These are phyloP conservation scores for Limnephilus rhombicus DNA, from an alignment of 2,888 invertebrate genomes.

Conservation along the genomic window DNA sequence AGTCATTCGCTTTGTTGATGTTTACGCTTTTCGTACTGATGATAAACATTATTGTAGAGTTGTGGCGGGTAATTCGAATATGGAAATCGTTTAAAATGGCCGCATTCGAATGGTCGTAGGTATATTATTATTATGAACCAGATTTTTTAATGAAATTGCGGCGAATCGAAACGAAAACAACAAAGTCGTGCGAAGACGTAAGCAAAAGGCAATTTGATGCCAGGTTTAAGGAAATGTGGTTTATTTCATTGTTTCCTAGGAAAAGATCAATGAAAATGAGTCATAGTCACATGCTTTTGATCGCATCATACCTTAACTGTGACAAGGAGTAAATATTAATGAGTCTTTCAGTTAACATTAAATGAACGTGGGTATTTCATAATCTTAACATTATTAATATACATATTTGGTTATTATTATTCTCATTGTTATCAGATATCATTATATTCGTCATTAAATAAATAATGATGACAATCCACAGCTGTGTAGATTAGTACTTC, in stretches of 20 bases:
- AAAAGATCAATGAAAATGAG: neutral
- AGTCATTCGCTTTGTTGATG: conserved; percentile 54
- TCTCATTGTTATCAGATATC: neutral
- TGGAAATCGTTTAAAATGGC: neutral
- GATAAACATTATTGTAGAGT: conserved; percentile 30
- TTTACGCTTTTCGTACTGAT: conserved; percentile 48
- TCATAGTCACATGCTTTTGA: neutral
- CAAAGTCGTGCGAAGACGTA: neutral
- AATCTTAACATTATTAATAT: neutral
- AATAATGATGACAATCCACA: neutral
- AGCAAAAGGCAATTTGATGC: neutral
- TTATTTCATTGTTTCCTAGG: neutral
- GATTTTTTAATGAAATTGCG: neutral
- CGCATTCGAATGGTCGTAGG: neutral
- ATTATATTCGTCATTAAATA: neutral
- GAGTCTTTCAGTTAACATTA: neutral
- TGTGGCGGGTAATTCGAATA: conserved; percentile 32
- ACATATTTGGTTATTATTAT: neutral
- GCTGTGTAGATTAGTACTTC: neutral
- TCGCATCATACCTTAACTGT: neutral
- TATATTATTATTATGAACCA: neutral
- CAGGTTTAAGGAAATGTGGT: neutral
- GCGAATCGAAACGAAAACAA: neutral
- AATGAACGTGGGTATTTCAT: neutral
- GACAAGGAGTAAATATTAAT: neutral